Conservation (phyloP, 2,113 vertebrate species). For the Muntiacus muntjak region DNA sequence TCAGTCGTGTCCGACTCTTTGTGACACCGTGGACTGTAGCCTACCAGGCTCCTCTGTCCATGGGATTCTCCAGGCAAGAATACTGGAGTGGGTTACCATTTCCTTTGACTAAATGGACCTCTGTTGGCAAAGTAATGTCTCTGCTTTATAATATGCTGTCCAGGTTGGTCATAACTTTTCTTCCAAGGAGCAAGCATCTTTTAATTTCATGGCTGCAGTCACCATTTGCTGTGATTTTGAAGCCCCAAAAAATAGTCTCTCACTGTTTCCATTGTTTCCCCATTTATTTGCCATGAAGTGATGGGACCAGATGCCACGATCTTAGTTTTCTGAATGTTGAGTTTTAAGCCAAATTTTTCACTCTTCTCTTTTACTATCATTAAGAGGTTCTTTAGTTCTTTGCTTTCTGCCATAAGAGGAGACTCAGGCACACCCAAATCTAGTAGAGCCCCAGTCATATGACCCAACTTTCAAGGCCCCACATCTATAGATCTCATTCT, state of each 20-base stretch:
- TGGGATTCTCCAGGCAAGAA: too few relatives aligned
- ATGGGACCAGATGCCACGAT: neutral
- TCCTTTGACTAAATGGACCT: neutral
- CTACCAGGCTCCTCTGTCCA: too few relatives aligned
- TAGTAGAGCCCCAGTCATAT: neutral
- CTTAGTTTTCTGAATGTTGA: neutral
- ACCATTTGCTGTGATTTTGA: neutral
- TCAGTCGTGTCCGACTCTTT: too few relatives aligned
- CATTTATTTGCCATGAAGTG: neutral
- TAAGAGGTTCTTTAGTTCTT: neutral
- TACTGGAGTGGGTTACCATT: too few relatives aligned
- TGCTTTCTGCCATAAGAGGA: neutral
- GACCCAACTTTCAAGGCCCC: neutral
- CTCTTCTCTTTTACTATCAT: neutral
- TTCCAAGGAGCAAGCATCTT: neutral
- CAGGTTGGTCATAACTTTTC: neutral
- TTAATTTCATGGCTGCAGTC: neutral
- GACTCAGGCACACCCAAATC: neutral
- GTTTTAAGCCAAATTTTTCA: neutral
- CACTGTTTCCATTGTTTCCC: neutral
- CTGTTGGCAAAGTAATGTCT: neutral
- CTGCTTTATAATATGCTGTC: neutral
- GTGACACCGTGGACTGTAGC: too few relatives aligned
- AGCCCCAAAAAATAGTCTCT: neutral
- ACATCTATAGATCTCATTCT: neutral